Base-by-base conservation (phyloP, 2,888 invertebrate genomes). In the Patella depressa region DNA sequence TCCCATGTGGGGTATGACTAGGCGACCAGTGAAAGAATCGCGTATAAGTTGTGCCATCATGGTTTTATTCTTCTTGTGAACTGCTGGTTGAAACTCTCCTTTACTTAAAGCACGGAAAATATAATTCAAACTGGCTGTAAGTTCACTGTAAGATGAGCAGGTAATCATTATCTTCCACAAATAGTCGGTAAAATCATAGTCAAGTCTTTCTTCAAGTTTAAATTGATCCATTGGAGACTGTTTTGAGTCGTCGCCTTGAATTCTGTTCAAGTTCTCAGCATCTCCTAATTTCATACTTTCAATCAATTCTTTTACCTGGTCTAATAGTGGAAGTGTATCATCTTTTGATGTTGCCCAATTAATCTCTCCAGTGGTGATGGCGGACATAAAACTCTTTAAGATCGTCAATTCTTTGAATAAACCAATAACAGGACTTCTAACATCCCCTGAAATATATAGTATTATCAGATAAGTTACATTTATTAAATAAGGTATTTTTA, bases 11-110 rank as follows among this genome's bases (percentile, higher is more conserved):
- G 87, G 87, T 15, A 81, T 77, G 11, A 85, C 77, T 59, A 88
- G 81, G 72, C 86, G 85, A 15, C 86, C 85, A n/a, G 81, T 76
- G 82, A 85, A 89, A 0, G 88, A 88, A 71, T 87, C 86, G 7
- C 85, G 82, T 12, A 90, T 86, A 77, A 89, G 84, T 76, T 87
- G 82, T 29, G 88, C 90, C 12, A 90, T 80, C 2, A 84, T 86
- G 3, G 88, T 86, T 34, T 85, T 84, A 82, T 89, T 90, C 75
- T 83, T 80, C n/a, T 82, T 85, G 78, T 88, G 87, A 3, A 89
- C 86, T 74, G 86, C 82, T 11, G 88, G 87, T 70, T 85, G 85
- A 15, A 89, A 81, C 15, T 87, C 85, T n/a, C 87, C 86, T 70
- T 81, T 83, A 69, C 84, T 82, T 34, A 88, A 73, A 11, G 82